Base-by-base conservation (phyloP, 2,888 invertebrate species). In the Prenolepis imparis region DNA sequence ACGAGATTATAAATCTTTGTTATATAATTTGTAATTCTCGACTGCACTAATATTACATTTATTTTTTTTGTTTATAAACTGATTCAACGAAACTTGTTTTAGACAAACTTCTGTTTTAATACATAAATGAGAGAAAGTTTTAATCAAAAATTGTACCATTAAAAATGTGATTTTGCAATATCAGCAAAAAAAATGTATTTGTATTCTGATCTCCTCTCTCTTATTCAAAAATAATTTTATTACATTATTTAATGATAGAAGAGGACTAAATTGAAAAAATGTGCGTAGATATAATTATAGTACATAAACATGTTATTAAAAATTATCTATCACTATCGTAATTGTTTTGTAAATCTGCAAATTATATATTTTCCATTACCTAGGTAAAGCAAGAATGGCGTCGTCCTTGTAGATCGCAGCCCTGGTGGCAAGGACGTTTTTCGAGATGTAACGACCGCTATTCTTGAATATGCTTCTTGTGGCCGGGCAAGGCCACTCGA, bases 351-450 rank as follows among this genome's bases (percentile, higher is more conserved):
- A 52, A 66, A 18, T 6, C 15, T 52, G 24, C 21, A 24, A 15
- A 57, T 66, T 24, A 36, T 55, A 28, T 24, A n/a, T 66, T 18
- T 52, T 52, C 74, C 39, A 24, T n/a, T 92, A 95, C 94, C 95
- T 95, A 0, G 97, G 97, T 73, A 96, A 89, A 1, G 96, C 96
- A 1, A 97, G 94, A 90, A 96, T 95, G 0, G 96, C 96, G 44
- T 96, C 95, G 85, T 97, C 96, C 66, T 95, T 95, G 92, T 95
- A 95, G 87, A 97, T 95, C 87, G 96, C 96, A n/a, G 95, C 95
- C 57, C 96, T 95, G 3, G 96, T 96, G 3, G 96, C 96, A 83
- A 97, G 96, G 55, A 96, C 94, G 92, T 97, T 96, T 86, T 96
- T 95, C 68, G 96, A 95, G 63, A 96, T 95, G 94, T 96, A 97